phyloP scores from a whole-genome alignment of 2,113 vertebrate genomes.

The Stegastes partitus region DNA sequence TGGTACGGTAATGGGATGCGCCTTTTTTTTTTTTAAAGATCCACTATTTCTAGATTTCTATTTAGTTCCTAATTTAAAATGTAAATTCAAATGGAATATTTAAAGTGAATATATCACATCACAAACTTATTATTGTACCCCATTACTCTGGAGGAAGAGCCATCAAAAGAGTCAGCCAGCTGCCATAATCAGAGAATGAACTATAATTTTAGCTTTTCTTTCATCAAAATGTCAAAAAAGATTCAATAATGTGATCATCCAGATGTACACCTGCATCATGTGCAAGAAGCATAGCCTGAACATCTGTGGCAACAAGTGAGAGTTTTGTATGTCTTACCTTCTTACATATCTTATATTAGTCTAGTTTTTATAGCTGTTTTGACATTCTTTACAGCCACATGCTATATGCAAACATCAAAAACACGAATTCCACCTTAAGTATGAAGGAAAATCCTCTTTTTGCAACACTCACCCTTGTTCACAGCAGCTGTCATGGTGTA shows the following conservation, averaged over 20 bases:
- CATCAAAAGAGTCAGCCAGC: no score
- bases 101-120: neutral
- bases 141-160: no score
- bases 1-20: neutral
- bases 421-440: no score
- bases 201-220: neutral
- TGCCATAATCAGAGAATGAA: neutral
- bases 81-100: neutral
- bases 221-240: neutral
- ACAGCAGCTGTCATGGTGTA: neutral
- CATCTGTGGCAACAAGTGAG: no score
- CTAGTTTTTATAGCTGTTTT: no score
- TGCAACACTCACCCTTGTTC: neutral
- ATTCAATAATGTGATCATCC: neutral
- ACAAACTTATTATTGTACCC: neutral
- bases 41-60: neutral
- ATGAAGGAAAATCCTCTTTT: no score
- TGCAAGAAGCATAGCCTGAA: neutral
- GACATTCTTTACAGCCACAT: no score
- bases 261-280: neutral
- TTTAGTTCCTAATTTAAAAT: constrained; percentile 14
- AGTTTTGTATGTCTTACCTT: no score
- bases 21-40: neutral
- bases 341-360: neutral
- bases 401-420: no score